Evolutionary conservation across 2,113 vertebrate species (phyloP).

Genomic region (Neodontobutis hainanensis): DNA sequence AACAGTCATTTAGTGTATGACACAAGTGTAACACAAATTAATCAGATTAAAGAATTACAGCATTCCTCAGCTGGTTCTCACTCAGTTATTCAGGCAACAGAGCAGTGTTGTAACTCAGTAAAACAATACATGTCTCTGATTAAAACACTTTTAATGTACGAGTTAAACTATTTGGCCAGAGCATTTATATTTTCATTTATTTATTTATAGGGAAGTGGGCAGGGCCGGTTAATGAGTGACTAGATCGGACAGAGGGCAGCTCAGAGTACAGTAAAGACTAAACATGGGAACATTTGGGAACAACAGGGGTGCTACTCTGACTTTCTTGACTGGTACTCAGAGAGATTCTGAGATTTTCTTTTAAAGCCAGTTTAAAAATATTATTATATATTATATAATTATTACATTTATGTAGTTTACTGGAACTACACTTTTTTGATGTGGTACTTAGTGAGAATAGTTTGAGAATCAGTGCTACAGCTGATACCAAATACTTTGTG

Average conservation of each 20-base stretch:
- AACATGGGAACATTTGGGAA: conserved; percentile 8
- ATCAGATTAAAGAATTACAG: conserved; percentile 79
- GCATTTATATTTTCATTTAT: not conserved
- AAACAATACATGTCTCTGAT: conserved; percentile 2
- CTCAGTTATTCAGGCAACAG: conserved; percentile 35
- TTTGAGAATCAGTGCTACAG: no score
- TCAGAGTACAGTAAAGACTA: conserved; percentile 7
- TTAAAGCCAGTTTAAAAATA: no score
- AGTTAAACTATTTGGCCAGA: no score
- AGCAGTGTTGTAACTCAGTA: conserved; percentile 6
- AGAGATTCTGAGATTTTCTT: no score
- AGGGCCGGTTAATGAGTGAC: conserved; percentile 65
- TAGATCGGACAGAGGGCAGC: conserved; percentile 44
- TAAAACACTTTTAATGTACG: not conserved
- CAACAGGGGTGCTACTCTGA: no score
- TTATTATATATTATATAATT: no score
- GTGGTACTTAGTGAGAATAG: no score
- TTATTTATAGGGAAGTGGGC: conserved; percentile 6
- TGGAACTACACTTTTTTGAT: no score
- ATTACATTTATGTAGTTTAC: no score
- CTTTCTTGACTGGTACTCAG: no score
- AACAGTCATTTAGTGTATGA: conserved; percentile 43
- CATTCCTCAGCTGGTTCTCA: conserved; percentile 68
- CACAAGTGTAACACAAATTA: conserved; percentile 62
- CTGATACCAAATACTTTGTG: no score